Evolutionary conservation across 2,888 invertebrate genomes (phyloP), one percentile per base, ranked within the genome.

Genomic region (Teleiodes luculella): DNA sequence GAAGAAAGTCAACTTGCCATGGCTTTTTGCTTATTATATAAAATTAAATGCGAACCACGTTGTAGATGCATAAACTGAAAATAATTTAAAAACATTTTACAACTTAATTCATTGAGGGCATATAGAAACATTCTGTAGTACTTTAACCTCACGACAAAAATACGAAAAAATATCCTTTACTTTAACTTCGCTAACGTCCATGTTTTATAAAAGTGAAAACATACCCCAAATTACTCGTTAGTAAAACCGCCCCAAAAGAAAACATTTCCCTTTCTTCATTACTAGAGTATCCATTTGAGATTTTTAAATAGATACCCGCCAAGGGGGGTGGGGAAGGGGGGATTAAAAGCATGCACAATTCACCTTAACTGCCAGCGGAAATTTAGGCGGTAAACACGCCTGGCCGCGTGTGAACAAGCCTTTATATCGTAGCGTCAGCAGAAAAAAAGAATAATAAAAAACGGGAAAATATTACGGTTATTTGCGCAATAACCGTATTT

Each of bases 261-360:
- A 48, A 48, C 33, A 48, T 48, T 35, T 48, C 18, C 48, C 35
- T 48, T 35, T 20, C 35, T 18, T 20, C 14, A 35, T 35, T 33
- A 33, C 35, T 24, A 7, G 13, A 20, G 28, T 49, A 37, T 18
- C 36, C 37, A 37, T 37, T 48, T 13, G 10, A 36, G 51, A 41
- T 39, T 51, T 31, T 51, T 18, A 11, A 41, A 14, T 13, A 51
- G 41, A 51, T 41, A 39, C 51, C 51, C 52, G 47, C 20, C 54
- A 56, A 58, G 64, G 6, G 64, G 64, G 62, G 56, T 60, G 52
- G 48, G 58, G 60, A 59, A 59, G 60, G 59, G 62, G 46, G 66
- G 63, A 70, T 74, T 72, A 75, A 76, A 72, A 68, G 69, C 70
- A 70, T 68, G 70, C 70, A 71, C 69, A 68, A 69, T 67, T 71